Base-by-base conservation (phyloP, 2,113 vertebrate species). In the Toxostoma redivivum region DNA sequence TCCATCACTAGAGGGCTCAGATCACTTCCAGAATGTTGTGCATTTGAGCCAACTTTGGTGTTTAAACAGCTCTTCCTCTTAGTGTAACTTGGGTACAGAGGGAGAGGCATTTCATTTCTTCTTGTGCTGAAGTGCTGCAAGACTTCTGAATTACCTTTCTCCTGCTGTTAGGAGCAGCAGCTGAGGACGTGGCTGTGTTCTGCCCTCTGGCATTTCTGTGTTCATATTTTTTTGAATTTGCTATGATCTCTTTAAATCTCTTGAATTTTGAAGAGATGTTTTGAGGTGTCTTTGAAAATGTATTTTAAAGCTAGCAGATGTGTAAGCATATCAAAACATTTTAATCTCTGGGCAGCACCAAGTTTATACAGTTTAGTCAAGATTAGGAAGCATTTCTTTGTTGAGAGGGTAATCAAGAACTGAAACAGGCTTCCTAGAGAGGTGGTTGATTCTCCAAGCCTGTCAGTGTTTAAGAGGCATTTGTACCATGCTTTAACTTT, bases 1-100 rank as follows among this genome's bases (percentile, higher is more conserved):
- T 97, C 38, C 31, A 87, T 97, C 97, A 78, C 96, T 74, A 81
- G 88, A 94, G 92, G 91, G 69, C 77, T 94, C 74, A 95, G 23
- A 95, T 50, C 38, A 23, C 65, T 93, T 96, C 91, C 54, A 95
- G 87, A 94, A 92, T 33, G 60, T 9, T 51, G 23, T 91, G 66
- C 45, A 38, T 45, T 38, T 66, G n/a, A 96, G 70, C 20, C 69
- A 47, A 4, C 38, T 38, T 77, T 48, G 71, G 48, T 56, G 47
- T 92, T 78, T 54, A 76, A 93, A 27, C 56, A 73, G 64, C 60
- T 80, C 38, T 94, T 64, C 4, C 1, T 85, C 5, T 15, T 30
- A n/a, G 27, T 45, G 40, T 81, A n/a, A 28, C 47, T 40, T 0
- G 0, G 21, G 7, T 56, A 12, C 33, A 16, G 30, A 19, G 27